Percentiles rank a stretch among this genome's conserved stretches.
These are phyloP conservation scores for Corythoichthys haematopterus DNA, from an alignment of 2,113 vertebrate genomes.

Conservation along the genomic window DNA sequence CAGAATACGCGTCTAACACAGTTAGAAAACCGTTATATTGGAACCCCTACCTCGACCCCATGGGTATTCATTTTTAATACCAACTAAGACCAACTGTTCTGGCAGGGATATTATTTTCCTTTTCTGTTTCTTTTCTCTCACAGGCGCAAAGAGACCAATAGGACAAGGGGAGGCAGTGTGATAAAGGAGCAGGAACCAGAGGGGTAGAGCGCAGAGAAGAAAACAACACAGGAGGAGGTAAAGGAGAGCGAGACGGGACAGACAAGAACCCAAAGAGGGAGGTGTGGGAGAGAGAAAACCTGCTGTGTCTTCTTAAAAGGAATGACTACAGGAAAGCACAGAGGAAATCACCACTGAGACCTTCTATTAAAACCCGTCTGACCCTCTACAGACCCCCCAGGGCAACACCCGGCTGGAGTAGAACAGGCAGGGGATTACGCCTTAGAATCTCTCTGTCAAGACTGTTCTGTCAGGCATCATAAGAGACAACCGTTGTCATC, in stretches of 20 bases:
- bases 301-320: slow-evolving; percentile 59
- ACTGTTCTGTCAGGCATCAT: slow-evolving; percentile 70
- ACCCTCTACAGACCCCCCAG: slow-evolving; percentile 49
- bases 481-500: slow-evolving; percentile 55
- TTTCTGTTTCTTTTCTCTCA: slow-evolving; percentile 52
- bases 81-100: slow-evolving; percentile 52
- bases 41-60: slow-evolving; percentile 23
- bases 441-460: slow-evolving; percentile 75
- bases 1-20: slow-evolving; percentile 41
- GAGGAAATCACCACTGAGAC: slow-evolving; percentile 65
- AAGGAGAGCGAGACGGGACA: slow-evolving; percentile 30
- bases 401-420: slow-evolving; percentile 66
- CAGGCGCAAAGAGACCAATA: slow-evolving; percentile 33
- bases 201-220: slow-evolving; percentile 29
- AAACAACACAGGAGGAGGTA: slow-evolving; percentile 41
- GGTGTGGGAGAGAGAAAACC: slow-evolving; percentile 25
- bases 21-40: slow-evolving; percentile 28
- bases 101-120: slow-evolving; percentile 56
- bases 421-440: slow-evolving; percentile 69
- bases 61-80: slow-evolving; percentile 50
- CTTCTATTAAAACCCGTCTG: slow-evolving; percentile 62
- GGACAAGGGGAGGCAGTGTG: slow-evolving; percentile 39
- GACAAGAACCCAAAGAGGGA: slow-evolving; percentile 24
- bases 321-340: slow-evolving; percentile 50
- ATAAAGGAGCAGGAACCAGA: slow-evolving; percentile 42